phyloP scores from a whole-genome alignment of 1,140 invertebrate species.

The Temnothorax nylanderi region DNA sequence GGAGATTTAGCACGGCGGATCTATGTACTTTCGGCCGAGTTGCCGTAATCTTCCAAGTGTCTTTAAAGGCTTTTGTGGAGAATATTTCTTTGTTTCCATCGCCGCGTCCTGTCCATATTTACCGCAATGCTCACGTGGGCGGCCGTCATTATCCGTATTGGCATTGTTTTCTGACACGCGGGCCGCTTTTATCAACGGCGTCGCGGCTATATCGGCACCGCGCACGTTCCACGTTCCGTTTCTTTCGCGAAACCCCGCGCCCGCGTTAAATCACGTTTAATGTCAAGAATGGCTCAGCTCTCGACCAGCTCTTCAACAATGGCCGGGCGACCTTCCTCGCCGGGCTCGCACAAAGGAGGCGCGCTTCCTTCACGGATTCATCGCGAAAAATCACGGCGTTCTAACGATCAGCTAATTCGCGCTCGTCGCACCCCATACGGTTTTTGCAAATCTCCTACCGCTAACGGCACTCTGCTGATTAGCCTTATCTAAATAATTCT shows the following conservation, averaged over 20 bases:
- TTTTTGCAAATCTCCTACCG: not conserved
- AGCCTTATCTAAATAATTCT: not conserved
- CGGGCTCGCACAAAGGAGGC: constrained; percentile 11
- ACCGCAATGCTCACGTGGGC: constrained; percentile 37
- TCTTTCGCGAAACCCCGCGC: constrained; percentile 25
- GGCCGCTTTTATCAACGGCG: constrained; percentile 44
- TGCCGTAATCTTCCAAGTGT: constrained; percentile 19
- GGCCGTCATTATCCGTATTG: constrained; percentile 50
- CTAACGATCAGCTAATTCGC: constrained; percentile 2
- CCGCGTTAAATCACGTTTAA: constrained; percentile 44
- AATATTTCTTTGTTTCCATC: constrained; percentile 45
- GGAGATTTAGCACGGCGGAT: not conserved
- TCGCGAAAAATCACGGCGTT: not conserved
- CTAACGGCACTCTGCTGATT: not conserved
- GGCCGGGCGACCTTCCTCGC: not conserved
- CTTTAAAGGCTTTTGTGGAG: constrained; percentile 10
- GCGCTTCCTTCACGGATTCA: constrained; percentile 16
- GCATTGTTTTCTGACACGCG: constrained; percentile 53
- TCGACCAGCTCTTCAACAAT: constrained; percentile 18
- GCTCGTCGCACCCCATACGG: not conserved
- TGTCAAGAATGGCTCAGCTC: constrained; percentile 47
- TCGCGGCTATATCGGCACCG: constrained; percentile 20
- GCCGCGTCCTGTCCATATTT: constrained; percentile 34
- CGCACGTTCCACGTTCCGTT: constrained; percentile 8
- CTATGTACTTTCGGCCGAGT: not conserved